A percentile compares a stretch with the other conserved stretches of the same genome.
phyloP scores from a whole-genome alignment of 2,888 invertebrate genomes.

The Melangyna quadrimaculata region DNA sequence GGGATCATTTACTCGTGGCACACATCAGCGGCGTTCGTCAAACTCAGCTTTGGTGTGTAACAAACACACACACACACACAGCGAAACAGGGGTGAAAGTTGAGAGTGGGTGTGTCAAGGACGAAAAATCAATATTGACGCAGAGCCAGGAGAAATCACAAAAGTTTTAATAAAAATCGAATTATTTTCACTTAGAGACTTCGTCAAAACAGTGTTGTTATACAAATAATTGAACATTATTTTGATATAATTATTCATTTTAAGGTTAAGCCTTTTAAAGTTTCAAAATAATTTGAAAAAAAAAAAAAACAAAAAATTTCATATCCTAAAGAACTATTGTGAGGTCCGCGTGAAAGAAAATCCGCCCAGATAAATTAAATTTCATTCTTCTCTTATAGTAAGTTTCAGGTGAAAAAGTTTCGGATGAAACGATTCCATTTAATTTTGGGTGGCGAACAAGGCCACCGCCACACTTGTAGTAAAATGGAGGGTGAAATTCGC shows the following conservation, averaged over 20 bases:
- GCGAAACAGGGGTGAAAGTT: background rate
- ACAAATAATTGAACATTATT: background rate
- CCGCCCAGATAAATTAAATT: no score
- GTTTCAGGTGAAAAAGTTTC: no score
- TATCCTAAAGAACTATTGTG: background rate
- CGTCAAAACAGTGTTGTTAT: slow-evolving; percentile 28
- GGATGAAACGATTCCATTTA: no score
- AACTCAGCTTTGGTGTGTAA: slow-evolving; percentile 42
- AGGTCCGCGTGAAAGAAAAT: no score
- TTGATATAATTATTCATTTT: no score
- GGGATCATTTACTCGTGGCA: slow-evolving; percentile 64
- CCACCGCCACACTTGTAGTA: no score
- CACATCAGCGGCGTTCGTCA: slow-evolving; percentile 62
- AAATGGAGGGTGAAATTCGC: no score
- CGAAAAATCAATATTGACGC: slow-evolving; percentile 63
- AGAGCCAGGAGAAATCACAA: slow-evolving; percentile 45
- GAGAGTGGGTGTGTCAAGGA: slow-evolving; percentile 58
- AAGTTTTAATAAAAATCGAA: slow-evolving; percentile 66
- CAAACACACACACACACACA: background rate
- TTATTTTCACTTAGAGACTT: slow-evolving; percentile 60
- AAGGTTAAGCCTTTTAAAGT: background rate
- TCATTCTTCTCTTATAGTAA: no score
- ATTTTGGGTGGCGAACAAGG: no score
- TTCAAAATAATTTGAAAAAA: background rate
- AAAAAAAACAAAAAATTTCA: background rate